Evolutionary conservation across 2,797 vertebrate genomes (phyloP), one percentile per base, ranked within the genome.

Genomic region (Sparus aurata): DNA sequence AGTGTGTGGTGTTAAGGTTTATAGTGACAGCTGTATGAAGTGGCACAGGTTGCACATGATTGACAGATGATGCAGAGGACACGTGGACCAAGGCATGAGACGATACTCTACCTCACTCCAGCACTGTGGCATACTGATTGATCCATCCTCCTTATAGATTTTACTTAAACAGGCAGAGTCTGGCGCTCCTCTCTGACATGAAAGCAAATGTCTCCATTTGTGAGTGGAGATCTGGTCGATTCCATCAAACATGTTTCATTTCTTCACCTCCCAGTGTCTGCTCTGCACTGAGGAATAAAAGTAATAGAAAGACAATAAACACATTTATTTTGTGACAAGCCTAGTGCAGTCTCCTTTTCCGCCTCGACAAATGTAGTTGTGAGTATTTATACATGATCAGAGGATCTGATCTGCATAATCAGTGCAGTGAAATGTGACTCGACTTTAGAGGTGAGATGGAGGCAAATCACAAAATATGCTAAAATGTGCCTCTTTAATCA

Each of bases 371-470:
- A 76, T 73, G 68, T 69, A 41, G 8, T 64, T 65, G 55, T 73
- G 58, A 66, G 79, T 64, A 67, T 89, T 87, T 85, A 22, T 71
- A 46, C 54, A 30, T 43, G 46, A 77, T 87, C 77, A 84, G 71
- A 59, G 53, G 30, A 83, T 74, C 75, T 82, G 54, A 90, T 92
- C 83, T 87, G 60, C 83, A 88, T 91, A 89, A 89, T 87, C 58
- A 80, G 68, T 75, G 70, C 76, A 61, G 59, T 89, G 57, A 87
- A 82, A 85, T 87, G 87, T 78, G 78, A 82, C 81, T 85, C 38
- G 50, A 12, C 57, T 72, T 80, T 54, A 69, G 67, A 60, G 54
- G 77, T 73, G 50, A 74, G 59, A 60, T 45, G 53, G 53, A 54
- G 20, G 75, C 50, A 69, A 64, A 80, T 75, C 45, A 69, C 23